Evolutionary conservation across 2,797 vertebrate genomes (phyloP).

Genomic region (Leptatherina wallacei): DNA sequence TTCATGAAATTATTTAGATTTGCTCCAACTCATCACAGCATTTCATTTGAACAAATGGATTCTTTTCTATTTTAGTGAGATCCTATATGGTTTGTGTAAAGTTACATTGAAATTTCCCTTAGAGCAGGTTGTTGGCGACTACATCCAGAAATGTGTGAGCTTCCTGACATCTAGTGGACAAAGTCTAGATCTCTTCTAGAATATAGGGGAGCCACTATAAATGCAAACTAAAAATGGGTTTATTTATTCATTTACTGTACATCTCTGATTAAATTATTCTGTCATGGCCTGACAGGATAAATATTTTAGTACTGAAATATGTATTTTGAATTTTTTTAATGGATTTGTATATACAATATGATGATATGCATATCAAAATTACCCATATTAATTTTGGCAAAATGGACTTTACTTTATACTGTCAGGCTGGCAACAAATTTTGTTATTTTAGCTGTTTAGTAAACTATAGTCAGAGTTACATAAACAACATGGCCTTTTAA

Average conservation of each 20-base stretch:
- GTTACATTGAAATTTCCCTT: not conserved
- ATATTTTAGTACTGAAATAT: not conserved
- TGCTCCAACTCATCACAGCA: not conserved
- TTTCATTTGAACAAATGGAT: not conserved
- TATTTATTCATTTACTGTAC: not conserved
- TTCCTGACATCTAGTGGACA: slow-evolving; percentile 77
- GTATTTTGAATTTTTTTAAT: not conserved
- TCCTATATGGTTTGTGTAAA: not conserved
- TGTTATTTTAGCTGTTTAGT: not conserved
- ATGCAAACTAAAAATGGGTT: not conserved
- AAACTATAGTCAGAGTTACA: not conserved
- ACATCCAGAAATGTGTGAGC: slow-evolving; percentile 42
- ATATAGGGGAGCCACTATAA: not conserved
- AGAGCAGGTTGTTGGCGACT: not conserved
- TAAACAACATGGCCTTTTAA: not conserved
- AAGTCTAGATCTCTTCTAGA: slow-evolving; percentile 23
- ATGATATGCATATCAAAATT: not conserved
- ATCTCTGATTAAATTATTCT: not conserved
- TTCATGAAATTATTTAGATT: not conserved
- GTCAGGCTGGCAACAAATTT: not conserved
- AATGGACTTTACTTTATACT: not conserved
- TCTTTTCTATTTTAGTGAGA: not conserved
- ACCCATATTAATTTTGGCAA: not conserved
- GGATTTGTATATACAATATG: not conserved
- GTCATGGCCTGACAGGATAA: not conserved